Evolutionary conservation across 1,140 invertebrate species (phyloP), one percentile per base, ranked within the genome.

Genomic region (Globodera rostochiensis): DNA sequence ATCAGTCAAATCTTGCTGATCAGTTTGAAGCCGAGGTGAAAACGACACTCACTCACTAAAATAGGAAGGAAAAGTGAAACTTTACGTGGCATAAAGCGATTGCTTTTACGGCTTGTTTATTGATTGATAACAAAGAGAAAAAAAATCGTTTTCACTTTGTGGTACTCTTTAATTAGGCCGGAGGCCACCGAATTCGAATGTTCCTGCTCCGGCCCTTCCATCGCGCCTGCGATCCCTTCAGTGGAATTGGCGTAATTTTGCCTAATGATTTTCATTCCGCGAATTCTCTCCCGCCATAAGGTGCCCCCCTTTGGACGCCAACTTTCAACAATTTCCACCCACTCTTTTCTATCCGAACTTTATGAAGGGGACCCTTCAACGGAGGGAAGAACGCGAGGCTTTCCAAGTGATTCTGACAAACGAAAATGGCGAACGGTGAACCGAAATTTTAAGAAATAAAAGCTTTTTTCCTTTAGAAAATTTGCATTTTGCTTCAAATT

Each of bases 401-500:
- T 84, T 78, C 66, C 85, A 53, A 45, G 81, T 84, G 19, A 69
- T 87, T 25, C 74, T 84, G 21, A 84, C 84, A 6, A 80, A 84
- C 60, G 84, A 87, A n/a, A 84, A 84, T 64, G 84, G 86, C 73
- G 85, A 84, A n/a, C 25, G 84, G 85, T 85, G 77, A 84, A 46
- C 36, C 3, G 49, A 4, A 46, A 64, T 74, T 83, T 82, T 50
- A 36, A 36, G 13, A 9, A 36, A 4, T 46, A 25, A 11, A 11
- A 11, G 53, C 15, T 53, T n/a, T 36, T 80, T 82, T 70, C 49
- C 64, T 86, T 85, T 19, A 85, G 83, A 15, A 84, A 67, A 25
- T 84, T 86, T 45, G 83, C 83, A 46, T 84, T 73, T 80, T 84
- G 84, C 25, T 84, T 84, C 86, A 84, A 84, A 80, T 84, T 84